Percentiles rank a stretch among this genome's conserved stretches.
Conservation (phyloP, 2,888 invertebrate species). For the Bombylius major region DNA sequence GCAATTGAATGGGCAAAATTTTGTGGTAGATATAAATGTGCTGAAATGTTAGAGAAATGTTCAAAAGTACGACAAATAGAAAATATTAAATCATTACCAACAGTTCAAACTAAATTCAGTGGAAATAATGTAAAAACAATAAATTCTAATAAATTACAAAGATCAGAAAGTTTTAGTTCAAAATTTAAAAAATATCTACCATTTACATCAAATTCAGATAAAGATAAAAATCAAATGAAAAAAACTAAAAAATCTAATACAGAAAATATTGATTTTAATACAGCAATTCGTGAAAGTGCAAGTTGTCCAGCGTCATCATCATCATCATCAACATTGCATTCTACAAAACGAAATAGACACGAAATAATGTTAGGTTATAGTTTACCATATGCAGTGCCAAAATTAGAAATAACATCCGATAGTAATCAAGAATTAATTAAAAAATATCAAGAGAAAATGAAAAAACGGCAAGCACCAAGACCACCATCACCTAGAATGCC, state of each 20-base stretch:
- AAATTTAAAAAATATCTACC: constrained; percentile 16
- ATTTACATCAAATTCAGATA: constrained; percentile 10
- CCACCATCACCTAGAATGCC: neutral
- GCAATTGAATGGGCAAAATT: constrained; percentile 66
- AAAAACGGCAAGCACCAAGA: neutral
- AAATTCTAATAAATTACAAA: constrained; percentile 3
- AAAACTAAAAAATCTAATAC: neutral
- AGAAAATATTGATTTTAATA: neutral
- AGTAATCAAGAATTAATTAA: constrained; percentile 15
- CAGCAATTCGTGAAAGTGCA: neutral
- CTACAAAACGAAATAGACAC: constrained; percentile 7
- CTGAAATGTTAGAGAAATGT: constrained; percentile 57
- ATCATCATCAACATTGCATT: neutral
- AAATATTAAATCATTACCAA: constrained; percentile 2
- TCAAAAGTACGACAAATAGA: constrained; percentile 45
- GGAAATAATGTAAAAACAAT: neutral
- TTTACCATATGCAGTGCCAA: constrained; percentile 15
- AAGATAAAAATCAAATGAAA: constrained; percentile 7
- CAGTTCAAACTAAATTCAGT: neutral
- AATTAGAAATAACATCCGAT: constrained; percentile 17
- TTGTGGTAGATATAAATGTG: constrained; percentile 52
- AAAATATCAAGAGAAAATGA: constrained; percentile 12
- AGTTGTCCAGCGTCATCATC: constrained; percentile 6
- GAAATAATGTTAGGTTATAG: constrained; percentile 2
- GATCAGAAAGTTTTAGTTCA: constrained; percentile 14